phyloP scores from a whole-genome alignment of 2,888 invertebrate genomes.

The Leptinotarsa haldemani region DNA sequence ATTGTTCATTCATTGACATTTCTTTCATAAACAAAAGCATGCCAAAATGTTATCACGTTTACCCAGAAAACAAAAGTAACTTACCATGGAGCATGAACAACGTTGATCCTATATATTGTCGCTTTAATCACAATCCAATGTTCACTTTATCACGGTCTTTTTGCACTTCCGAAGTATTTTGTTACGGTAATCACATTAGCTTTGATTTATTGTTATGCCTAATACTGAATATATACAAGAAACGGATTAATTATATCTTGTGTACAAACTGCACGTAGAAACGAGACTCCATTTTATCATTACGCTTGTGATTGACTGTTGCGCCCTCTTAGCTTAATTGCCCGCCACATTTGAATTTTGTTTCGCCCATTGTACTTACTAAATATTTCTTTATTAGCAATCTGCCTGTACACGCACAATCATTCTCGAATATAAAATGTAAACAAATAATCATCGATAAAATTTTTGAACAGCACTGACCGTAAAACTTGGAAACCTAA shows the following conservation, averaged over 20 bases:
- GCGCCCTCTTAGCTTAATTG: conserved; percentile 51
- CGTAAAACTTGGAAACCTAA: neutral
- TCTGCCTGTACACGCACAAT: no score
- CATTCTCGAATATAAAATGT: no score
- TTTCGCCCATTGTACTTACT: conserved; percentile 10
- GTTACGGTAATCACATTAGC: conserved; percentile 50
- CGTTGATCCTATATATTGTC: conserved; percentile 55
- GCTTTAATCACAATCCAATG: conserved; percentile 40
- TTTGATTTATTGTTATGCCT: conserved; percentile 49
- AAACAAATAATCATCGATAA: neutral
- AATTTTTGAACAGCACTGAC: neutral
- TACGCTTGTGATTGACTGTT: conserved; percentile 63
- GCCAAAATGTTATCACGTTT: conserved; percentile 41
- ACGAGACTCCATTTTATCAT: conserved; percentile 67
- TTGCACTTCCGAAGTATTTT: conserved; percentile 43
- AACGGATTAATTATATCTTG: conserved; percentile 63
- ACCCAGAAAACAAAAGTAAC: conserved; percentile 57
- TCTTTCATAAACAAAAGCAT: conserved; percentile 29
- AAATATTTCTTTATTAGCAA: no score
- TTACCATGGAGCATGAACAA: conserved; percentile 67
- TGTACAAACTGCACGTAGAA: conserved; percentile 65
- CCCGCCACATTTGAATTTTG: conserved; percentile 40
- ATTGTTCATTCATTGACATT: conserved; percentile 1
- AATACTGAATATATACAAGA: conserved; percentile 56
- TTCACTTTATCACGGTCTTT: conserved; percentile 50